Conservation (phyloP, 2,888 invertebrate species). For the Callimorpha dominula region DNA sequence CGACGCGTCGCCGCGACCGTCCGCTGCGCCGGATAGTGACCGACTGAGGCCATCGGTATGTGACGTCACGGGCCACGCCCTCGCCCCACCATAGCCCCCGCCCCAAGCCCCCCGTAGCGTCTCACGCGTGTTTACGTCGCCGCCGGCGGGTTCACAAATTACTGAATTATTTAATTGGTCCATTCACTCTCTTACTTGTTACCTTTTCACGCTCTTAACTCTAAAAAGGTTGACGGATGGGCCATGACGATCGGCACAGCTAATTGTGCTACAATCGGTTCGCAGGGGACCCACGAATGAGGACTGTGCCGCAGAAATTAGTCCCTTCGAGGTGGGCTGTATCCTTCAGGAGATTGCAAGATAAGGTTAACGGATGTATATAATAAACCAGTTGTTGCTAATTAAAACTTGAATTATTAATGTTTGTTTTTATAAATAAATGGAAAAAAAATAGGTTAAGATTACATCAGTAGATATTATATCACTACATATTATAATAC, state of each 20-base stretch:
- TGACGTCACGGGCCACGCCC: slow-evolving; percentile 85
- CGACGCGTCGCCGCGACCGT: slow-evolving; percentile 82
- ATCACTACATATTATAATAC: too few relatives aligned
- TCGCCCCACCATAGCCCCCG: slow-evolving; percentile 70
- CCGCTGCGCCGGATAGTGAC: slow-evolving; percentile 81
- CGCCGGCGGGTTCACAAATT: slow-evolving; percentile 82
- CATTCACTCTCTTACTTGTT: slow-evolving; percentile 83
- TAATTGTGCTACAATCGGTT: slow-evolving; percentile 72
- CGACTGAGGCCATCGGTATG: slow-evolving; percentile 76
- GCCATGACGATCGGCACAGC: slow-evolving; percentile 69
- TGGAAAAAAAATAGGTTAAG: neutral
- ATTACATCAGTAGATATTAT: too few relatives aligned
- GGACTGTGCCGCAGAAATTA: neutral
- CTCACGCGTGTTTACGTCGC: slow-evolving; percentile 86
- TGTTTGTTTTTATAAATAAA: neutral
- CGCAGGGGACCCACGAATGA: slow-evolving; percentile 2
- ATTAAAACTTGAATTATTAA: too few relatives aligned
- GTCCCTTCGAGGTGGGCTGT: neutral
- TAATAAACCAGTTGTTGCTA: too few relatives aligned
- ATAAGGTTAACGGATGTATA: neutral
- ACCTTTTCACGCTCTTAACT: slow-evolving; percentile 81
- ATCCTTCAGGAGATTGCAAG: neutral
- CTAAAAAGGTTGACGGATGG: slow-evolving; percentile 78
- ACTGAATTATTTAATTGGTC: slow-evolving; percentile 86
- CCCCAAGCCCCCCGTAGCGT: slow-evolving; percentile 63